Percentiles rank a stretch among this genome's conserved stretches.
phyloP scores from a whole-genome alignment of 1,140 invertebrate genomes.

The Anthonomus grandis region DNA sequence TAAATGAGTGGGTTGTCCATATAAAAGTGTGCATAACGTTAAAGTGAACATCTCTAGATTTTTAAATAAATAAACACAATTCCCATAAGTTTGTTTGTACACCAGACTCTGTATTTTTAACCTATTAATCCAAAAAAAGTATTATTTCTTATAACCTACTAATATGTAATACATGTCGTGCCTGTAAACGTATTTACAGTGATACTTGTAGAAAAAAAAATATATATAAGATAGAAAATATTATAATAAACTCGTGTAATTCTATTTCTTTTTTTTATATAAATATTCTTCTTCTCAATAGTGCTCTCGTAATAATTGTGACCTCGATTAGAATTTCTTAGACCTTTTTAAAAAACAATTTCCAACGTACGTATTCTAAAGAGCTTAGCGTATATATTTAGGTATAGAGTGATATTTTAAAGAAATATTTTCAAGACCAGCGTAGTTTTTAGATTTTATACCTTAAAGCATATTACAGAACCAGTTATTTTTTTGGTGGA shows the following conservation, averaged over 20 bases:
- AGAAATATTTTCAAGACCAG: constrained; percentile 43
- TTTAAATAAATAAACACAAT: not conserved
- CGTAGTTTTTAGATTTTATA: constrained; percentile 42
- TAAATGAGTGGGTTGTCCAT: not conserved
- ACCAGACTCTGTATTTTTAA: not conserved
- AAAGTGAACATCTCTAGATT: not conserved
- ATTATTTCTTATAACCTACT: not conserved
- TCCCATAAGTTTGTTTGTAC: not conserved
- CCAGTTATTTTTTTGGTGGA: not conserved
- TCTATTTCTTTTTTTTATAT: not conserved
- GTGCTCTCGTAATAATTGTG: constrained; percentile 1
- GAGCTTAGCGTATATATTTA: constrained; percentile 19
- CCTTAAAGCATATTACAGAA: constrained; percentile 30
- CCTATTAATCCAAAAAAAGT: not conserved
- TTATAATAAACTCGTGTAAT: constrained; percentile 8
- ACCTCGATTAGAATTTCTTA: not conserved
- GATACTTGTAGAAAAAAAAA: constrained; percentile 24
- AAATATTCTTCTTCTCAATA: not conserved
- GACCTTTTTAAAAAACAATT: constrained; percentile 3
- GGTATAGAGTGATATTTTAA: constrained; percentile 37
- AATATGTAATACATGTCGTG: constrained; percentile 37
- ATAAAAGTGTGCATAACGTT: not conserved
- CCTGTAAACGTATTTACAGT: constrained; percentile 40
- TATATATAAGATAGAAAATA: constrained; percentile 4
- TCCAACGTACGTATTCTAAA: constrained; percentile 1